Conservation (phyloP, 2,888 invertebrate species). For the Rapana venosa region DNA sequence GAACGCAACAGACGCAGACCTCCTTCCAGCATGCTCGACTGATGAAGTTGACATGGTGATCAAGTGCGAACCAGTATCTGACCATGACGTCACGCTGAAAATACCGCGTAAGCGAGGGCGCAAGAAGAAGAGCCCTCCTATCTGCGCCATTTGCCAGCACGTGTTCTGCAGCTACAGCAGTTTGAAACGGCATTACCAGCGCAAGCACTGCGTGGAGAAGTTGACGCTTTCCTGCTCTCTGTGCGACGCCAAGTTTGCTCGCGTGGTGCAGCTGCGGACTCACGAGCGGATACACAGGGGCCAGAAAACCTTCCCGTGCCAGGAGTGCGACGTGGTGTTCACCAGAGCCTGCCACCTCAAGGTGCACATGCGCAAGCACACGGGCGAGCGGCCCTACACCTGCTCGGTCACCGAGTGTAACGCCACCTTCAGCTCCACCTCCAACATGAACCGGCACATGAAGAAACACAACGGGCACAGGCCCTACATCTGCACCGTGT, state of each 20-base stretch:
- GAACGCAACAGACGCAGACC: background rate
- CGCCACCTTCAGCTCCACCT: slow-evolving; percentile 15
- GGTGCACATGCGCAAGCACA: slow-evolving; percentile 38
- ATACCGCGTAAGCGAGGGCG: background rate
- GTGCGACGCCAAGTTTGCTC: slow-evolving; percentile 9
- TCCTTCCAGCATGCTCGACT: background rate
- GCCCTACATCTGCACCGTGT: slow-evolving; percentile 28
- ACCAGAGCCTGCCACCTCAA: slow-evolving; percentile 30
- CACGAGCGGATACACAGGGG: slow-evolving; percentile 23
- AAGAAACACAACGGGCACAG: slow-evolving; percentile 31
- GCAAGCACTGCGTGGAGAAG: background rate
- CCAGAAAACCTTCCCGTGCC: slow-evolving; percentile 33
- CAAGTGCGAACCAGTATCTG: slow-evolving; percentile 25
- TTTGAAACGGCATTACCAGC: slow-evolving; percentile 11
- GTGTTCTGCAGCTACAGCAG: slow-evolving; percentile 16
- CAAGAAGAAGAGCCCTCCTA: background rate
- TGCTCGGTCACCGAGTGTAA: background rate
- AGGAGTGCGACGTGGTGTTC: slow-evolving; percentile 25
- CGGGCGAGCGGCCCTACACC: slow-evolving; percentile 30
- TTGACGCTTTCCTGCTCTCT: background rate
- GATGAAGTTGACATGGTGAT: background rate
- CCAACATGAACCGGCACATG: slow-evolving; percentile 27
- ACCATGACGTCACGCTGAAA: background rate
- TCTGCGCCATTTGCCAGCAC: background rate
- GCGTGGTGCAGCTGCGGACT: background rate